Base-by-base conservation (phyloP, 2,113 vertebrate genomes). In the Syrrhaptes paradoxus region DNA sequence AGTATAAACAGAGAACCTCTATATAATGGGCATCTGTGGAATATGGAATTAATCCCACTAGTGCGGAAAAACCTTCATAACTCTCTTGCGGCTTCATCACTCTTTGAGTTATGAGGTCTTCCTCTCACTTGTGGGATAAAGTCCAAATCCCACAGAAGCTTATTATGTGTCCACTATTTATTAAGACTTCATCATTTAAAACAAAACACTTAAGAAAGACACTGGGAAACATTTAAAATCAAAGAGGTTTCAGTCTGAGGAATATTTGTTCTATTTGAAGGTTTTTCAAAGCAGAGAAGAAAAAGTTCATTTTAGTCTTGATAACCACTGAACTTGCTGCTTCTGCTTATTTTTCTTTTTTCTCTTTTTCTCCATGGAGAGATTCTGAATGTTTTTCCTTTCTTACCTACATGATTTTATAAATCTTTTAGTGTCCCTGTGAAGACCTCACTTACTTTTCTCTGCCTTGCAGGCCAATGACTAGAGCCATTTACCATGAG, bases 61-160 rank as follows among this genome's bases (percentile, higher is more conserved):
- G 93, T 96, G 95, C 45, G 95, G 97, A 97, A 97, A 97, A 97
- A 97, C 94, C 94, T 97, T 96, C 97, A 97, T 95, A 97, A 97
- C 95, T 97, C 96, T 97, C 97, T 96, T 97, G 97, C 46, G 96
- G 95, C 96, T 97, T 97, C 97, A 97, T 97, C 97, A 97, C 95
- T 96, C 88, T 96, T 93, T 97, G 97, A 97, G 54, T 97, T 97
- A 97, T 97, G 97, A 97, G 95, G 96, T 97, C 97, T 97, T 97
- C 97, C 95, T 97, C 96, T 97, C 92, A 89, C 93, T 97, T 95
- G 85, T 81, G 94, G 97, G 97, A 95, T 96, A 92, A 97, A 91
- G 62, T 92, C 88, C 97, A 97, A 97, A 97, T 96, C 95, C 95
- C 96, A 97, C 96, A 97, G 97, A 97, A 96, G 96, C 94, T 96